Evolutionary conservation across 2,113 vertebrate species (phyloP).

Genomic region (Leiothrix lutea): DNA sequence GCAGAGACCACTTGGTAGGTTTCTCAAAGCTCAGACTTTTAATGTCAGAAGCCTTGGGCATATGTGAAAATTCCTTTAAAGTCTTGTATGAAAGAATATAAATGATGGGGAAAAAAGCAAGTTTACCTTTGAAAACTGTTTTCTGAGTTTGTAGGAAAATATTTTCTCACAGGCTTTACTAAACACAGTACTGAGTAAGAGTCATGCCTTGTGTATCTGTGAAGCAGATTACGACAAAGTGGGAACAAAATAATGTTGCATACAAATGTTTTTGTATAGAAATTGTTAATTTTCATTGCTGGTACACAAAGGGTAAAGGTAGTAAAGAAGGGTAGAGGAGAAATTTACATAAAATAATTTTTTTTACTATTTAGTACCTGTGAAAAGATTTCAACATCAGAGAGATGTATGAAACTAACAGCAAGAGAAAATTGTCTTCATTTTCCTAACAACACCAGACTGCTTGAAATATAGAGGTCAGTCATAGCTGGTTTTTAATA

Average conservation of each 20-base stretch:
- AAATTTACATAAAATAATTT: background rate
- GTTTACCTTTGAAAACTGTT: background rate
- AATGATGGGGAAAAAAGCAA: background rate
- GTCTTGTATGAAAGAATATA: background rate
- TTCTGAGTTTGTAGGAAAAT: background rate
- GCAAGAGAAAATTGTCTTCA: background rate
- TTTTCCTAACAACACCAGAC: background rate
- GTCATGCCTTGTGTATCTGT: background rate
- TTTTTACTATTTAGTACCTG: background rate
- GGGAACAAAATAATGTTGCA: background rate
- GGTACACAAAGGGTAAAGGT: background rate
- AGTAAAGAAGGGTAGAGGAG: background rate
- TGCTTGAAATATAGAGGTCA: background rate
- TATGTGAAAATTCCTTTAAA: background rate
- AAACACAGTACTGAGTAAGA: background rate
- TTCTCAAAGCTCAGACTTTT: background rate
- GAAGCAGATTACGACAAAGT: background rate
- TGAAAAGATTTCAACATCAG: background rate
- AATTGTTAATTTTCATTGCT: background rate
- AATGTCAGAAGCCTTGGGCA: background rate
- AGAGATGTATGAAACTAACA: background rate
- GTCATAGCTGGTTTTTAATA: background rate
- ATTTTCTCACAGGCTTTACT: background rate
- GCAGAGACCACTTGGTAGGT: background rate
- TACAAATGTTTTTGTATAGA: background rate